Conservation (phyloP, 2,113 vertebrate species). For the Ictalurus furcatus region DNA sequence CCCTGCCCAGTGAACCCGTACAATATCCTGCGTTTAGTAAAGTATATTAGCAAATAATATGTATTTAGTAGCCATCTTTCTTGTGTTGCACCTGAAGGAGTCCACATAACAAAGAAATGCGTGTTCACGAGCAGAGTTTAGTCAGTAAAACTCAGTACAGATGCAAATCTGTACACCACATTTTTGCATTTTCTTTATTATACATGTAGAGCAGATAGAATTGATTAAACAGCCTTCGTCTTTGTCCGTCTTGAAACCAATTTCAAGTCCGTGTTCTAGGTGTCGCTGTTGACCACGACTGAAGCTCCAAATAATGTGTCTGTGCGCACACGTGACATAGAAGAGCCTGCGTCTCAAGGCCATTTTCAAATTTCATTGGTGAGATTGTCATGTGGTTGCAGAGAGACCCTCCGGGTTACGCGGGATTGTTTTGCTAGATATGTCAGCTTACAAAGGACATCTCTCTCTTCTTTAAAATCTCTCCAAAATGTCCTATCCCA, state of each 20-base stretch:
- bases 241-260: constrained; percentile 62
- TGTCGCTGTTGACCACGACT: constrained; percentile 93
- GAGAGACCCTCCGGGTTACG: constrained; percentile 95
- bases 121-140: background rate
- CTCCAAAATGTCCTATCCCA: constrained; percentile 99
- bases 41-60: background rate
- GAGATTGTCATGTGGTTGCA: constrained; percentile 96
- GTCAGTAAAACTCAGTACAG: background rate
- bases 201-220: constrained; percentile 21
- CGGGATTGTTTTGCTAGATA: constrained; percentile 99
- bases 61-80: background rate
- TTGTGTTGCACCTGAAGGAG: constrained; percentile 35
- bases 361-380: constrained; percentile 99
- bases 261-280: constrained; percentile 85
- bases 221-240: constrained; percentile 36
- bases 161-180: background rate
- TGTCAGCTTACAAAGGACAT: constrained; percentile 99
- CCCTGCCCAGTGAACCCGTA: background rate
- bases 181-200: constrained; percentile 17
- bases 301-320: constrained; percentile 71
- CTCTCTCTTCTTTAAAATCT: constrained; percentile 92
- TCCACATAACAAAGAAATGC: background rate
- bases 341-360: constrained; percentile 92
- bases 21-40: background rate
- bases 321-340: constrained; percentile 75